These are phyloP conservation scores for Thomomys bottae DNA, from an alignment of 2,113 vertebrate genomes.

Conservation along the genomic window DNA sequence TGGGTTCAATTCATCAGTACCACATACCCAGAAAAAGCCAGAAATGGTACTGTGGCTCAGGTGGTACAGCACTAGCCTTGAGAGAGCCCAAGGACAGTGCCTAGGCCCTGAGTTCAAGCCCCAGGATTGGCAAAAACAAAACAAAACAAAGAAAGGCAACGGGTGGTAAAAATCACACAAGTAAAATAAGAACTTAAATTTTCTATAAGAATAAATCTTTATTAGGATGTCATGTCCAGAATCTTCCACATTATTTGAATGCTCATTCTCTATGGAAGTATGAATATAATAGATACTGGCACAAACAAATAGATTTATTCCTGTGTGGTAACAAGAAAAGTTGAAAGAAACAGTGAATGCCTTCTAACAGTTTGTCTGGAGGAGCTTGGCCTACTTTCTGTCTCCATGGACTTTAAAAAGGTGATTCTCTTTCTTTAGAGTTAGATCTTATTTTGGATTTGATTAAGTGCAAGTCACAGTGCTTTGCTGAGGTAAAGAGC, in stretches of 20 bases:
- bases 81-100: too few relatives aligned
- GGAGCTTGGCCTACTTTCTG: conserved; percentile 65
- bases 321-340: conserved; percentile 50
- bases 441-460: conserved; percentile 69
- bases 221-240: background rate
- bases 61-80: too few relatives aligned
- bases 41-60: too few relatives aligned
- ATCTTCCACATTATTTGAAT: conserved; percentile 13
- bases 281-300: conserved; percentile 21
- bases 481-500: conserved; percentile 27
- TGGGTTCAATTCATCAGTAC: too few relatives aligned
- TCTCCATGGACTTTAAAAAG: conserved; percentile 53
- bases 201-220: background rate
- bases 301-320: conserved; percentile 50
- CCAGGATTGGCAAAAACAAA: too few relatives aligned
- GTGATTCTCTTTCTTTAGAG: conserved; percentile 63
- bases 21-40: too few relatives aligned
- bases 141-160: too few relatives aligned
- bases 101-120: too few relatives aligned
- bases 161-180: conserved; percentile 5
- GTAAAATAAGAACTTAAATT: background rate
- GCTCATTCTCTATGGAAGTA: conserved; percentile 39
- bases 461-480: conserved; percentile 38
- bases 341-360: conserved; percentile 50
- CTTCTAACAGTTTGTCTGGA: conserved; percentile 44